Evolutionary conservation across 2,797 vertebrate genomes (phyloP), one percentile per base, ranked within the genome.

Genomic region (Siniperca scherzeri): DNA sequence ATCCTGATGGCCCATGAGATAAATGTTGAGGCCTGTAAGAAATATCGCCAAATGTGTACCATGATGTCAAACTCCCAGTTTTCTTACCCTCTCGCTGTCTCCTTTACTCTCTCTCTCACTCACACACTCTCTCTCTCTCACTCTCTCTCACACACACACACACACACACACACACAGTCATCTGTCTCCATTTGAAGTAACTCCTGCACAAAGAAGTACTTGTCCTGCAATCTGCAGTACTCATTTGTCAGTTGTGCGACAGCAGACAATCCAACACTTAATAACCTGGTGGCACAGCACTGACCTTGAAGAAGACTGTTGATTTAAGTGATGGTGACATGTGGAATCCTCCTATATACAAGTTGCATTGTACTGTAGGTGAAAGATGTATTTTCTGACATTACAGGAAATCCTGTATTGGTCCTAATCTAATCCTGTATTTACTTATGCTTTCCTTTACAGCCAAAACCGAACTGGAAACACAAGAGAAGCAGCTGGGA

Each of bases 401-500:
- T 50, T 19, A 25, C 72, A 64, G 76, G 64, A 79, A 80, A 87
- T 80, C 38, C 46, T 74, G 19, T 17, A 44, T 61, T 33, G 1
- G 21, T 71, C n/a, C 50, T 82, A 40, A 73, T 70, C 11, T 77
- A 72, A 83, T 82, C 33, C 48, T 71, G 1, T 78, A 61, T 88
- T 84, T 82, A 84, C 48, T 40, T 38, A 40, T 73, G 19, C 48
- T 78, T 70, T 82, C 46, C 88, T 89, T 89, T 90, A 67, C 95
- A 99, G 99, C 98, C 78, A 98, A 97, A 96, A 94, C 95, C 60
- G 97, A 99, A 71, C 96, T 98, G 94, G 97, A 98, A 83, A 90
- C 92, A 2, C 96, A 97, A 78, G 98, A 99, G 80, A 96, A 95
- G 80, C 97, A 97, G 75, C 91, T 99, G 82, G 82, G 94, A 78